A percentile compares a stretch with the other conserved stretches of the same genome.
phyloP scores from a whole-genome alignment of 2,797 vertebrate species.

The Oryzias dopingdopingensis region DNA sequence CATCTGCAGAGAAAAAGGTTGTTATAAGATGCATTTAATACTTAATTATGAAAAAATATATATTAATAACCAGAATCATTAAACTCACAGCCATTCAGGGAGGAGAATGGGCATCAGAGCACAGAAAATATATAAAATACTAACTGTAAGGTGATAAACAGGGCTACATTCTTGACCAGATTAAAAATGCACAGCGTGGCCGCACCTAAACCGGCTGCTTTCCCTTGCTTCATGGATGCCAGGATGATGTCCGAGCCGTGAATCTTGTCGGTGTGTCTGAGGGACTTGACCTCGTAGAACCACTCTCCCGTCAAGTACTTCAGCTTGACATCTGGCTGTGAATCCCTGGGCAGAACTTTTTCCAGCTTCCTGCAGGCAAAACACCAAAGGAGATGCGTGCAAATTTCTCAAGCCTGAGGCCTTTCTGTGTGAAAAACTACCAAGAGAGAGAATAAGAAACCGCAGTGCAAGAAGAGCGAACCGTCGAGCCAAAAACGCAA shows the following conservation, averaged over 20 bases:
- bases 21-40: no score
- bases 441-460: no score
- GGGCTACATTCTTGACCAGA: neutral
- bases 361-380: slow-evolving; percentile 81
- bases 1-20: slow-evolving; percentile 43
- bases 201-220: slow-evolving; percentile 76
- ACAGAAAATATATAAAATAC: neutral
- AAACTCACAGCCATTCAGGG: neutral
- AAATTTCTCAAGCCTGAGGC: neutral
- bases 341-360: slow-evolving; percentile 49
- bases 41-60: no score
- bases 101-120: neutral
- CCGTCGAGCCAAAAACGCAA: no score
- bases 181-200: neutral
- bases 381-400: slow-evolving; percentile 14
- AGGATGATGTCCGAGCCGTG: slow-evolving; percentile 93
- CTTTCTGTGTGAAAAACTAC: neutral
- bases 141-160: neutral
- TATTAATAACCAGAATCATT: no score
- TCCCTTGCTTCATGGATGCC: slow-evolving; percentile 89
- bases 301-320: slow-evolving; percentile 95
- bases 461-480: no score
- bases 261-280: slow-evolving; percentile 89
- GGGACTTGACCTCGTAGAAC: slow-evolving; percentile 96
- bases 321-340: slow-evolving; percentile 75